phyloP scores from a whole-genome alignment of 2,797 vertebrate genomes.

The Lophotriccus pileatus region DNA sequence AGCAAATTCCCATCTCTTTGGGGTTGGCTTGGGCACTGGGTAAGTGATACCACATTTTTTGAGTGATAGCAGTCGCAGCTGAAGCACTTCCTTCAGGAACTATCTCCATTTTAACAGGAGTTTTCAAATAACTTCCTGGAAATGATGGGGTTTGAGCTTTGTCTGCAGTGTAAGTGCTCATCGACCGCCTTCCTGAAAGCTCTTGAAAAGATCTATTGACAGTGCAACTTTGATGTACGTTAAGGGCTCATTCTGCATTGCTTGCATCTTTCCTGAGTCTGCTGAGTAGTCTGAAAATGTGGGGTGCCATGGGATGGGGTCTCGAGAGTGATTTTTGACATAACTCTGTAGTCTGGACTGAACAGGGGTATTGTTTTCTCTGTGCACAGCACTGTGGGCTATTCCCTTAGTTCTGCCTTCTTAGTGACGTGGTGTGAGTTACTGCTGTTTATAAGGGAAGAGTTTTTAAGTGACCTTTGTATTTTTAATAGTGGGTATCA shows the following conservation, averaged over 20 bases:
- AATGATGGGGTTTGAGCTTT: not conserved
- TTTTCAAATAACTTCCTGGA: not conserved
- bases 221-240: not conserved
- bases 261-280: not conserved
- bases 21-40: not conserved
- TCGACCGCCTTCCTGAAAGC: not conserved
- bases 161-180: not conserved
- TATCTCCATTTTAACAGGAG: not conserved
- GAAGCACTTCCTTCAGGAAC: not conserved
- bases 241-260: not conserved
- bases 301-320: not conserved
- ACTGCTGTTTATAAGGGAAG: not conserved
- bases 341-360: not conserved
- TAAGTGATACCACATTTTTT: not conserved
- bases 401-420: not conserved
- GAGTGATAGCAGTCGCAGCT: not conserved
- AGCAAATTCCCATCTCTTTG: not conserved
- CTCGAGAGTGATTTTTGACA: not conserved
- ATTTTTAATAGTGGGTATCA: not conserved
- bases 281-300: not conserved
- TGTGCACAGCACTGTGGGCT: not conserved
- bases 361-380: not conserved
- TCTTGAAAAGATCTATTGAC: not conserved
- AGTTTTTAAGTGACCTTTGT: not conserved
- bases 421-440: fast-evolving